Conservation (phyloP, 2,888 invertebrate species). For the Leptopilina myrica region DNA sequence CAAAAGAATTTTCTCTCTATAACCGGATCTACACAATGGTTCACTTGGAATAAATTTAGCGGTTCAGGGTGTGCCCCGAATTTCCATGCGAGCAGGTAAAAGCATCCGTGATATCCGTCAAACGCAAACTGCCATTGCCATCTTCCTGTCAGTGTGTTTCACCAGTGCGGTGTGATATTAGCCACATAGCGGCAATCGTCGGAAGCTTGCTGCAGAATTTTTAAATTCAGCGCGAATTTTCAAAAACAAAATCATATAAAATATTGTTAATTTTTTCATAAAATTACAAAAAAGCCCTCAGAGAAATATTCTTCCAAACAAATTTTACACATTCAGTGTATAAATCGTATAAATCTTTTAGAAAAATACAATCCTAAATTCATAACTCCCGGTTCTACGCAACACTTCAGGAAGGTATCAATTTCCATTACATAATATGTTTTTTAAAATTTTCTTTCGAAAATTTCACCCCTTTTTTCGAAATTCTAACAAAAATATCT, state of each 20-base stretch:
- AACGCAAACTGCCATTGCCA: slow-evolving; percentile 71
- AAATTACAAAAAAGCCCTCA: too few relatives aligned
- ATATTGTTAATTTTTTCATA: too few relatives aligned
- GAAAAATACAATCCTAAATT: too few relatives aligned
- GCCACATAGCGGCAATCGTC: background rate
- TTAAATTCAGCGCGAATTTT: background rate
- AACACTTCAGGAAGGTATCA: too few relatives aligned
- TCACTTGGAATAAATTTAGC: slow-evolving; percentile 57
- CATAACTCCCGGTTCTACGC: too few relatives aligned
- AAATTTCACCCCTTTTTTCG: too few relatives aligned
- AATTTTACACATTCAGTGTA: too few relatives aligned
- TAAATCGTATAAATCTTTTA: too few relatives aligned
- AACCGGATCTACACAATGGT: slow-evolving; percentile 14
- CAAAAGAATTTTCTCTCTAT: background rate
- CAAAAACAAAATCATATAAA: background rate
- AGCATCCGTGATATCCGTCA: slow-evolving; percentile 64
- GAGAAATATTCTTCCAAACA: too few relatives aligned
- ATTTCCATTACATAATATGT: too few relatives aligned
- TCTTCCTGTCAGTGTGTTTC: slow-evolving; percentile 7
- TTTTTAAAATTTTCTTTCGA: too few relatives aligned
- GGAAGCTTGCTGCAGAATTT: background rate
- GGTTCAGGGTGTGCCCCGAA: slow-evolving; percentile 65
- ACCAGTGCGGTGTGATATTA: background rate
- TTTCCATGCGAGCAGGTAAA: slow-evolving; percentile 62
- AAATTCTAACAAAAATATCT: too few relatives aligned